Base-by-base conservation (phyloP, 2,888 invertebrate species). In the Cryptosula pallasiana region DNA sequence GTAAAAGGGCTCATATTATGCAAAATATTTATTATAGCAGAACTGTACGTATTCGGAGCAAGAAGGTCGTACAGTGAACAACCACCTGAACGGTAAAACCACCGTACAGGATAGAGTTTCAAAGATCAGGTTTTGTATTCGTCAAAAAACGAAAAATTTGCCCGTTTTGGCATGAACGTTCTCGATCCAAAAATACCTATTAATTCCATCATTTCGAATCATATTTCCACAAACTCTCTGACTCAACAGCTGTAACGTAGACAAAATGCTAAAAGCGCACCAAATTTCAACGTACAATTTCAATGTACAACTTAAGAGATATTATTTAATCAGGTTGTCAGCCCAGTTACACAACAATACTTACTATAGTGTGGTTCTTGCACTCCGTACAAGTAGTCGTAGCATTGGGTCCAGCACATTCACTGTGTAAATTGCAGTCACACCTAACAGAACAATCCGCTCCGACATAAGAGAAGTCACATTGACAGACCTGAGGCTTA, bases 381-480 rank as follows among this genome's bases (percentile, higher is more conserved):
- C 63, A 70, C 36, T 36, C 23, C 9, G 45, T 35, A 29, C 70
- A 70, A 45, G n/a, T 70, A 32, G 20, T 25, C 23, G 45, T 54
- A 36, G 55, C 36, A 16, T 36, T 23, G 45, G 70, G 70, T 23
- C 45, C 70, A 79, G 90, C 90, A 83, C 96, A 97, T 83, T 95
- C 89, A 73, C 95, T 92, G 86, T 96, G 95, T 0, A 94, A 94
- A 83, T 96, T 95, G 84, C 96, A 97, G 83, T 93, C 91, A 83
- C 96, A 96, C 85, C 94, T 92, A 75, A 92, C 92, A 78, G 92
- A 92, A 84, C 96, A 97, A 87, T 95, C 94, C 77, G 91, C 90
- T 72, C 96, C 95, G 32, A 96, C 94, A 85, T 92, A 96, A 73
- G 95, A 95, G 86, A 97, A 96, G 86, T 94, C 91, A 82, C 96